phyloP scores from a whole-genome alignment of 2,797 vertebrate genomes.

The Dryobates pubescens region DNA sequence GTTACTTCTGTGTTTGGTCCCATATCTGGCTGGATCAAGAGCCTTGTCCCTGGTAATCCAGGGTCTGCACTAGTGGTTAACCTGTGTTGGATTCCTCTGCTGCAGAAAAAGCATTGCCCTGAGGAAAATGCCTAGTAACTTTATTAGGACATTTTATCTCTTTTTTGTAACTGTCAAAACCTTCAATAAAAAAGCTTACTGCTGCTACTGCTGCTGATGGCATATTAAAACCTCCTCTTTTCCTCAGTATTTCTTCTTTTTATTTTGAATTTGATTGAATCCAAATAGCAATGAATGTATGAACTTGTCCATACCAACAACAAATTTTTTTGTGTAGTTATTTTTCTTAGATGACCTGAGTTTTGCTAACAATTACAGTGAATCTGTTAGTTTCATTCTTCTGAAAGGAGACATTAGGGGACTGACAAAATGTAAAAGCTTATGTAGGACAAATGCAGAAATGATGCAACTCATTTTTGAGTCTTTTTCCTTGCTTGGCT shows the following conservation, averaged over 20 bases:
- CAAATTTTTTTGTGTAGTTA: not conserved
- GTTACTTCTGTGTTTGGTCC: no score
- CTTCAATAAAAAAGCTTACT: slow-evolving; percentile 14
- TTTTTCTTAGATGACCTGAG: not conserved
- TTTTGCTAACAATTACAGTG: not conserved
- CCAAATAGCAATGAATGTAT: not conserved
- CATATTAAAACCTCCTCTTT: not conserved
- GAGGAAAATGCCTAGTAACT: not conserved
- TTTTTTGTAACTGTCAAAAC: not conserved
- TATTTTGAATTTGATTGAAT: not conserved
- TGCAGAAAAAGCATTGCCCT: no score
- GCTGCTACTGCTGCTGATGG: not conserved
- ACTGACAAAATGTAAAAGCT: not conserved
- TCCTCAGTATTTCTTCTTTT: not conserved
- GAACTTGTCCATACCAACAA: not conserved
- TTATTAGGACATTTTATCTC: not conserved
- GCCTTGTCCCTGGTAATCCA: no score
- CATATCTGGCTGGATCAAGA: no score
- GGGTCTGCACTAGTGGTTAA: no score
- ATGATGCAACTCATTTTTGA: not conserved
- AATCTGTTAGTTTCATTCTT: not conserved
- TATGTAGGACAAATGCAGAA: not conserved
- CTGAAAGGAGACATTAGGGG: not conserved
- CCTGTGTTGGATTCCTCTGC: no score
- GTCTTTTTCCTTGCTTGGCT: not conserved